Conservation (phyloP, 2,113 vertebrate genomes). For the Rhinopithecus roxellana region DNA sequence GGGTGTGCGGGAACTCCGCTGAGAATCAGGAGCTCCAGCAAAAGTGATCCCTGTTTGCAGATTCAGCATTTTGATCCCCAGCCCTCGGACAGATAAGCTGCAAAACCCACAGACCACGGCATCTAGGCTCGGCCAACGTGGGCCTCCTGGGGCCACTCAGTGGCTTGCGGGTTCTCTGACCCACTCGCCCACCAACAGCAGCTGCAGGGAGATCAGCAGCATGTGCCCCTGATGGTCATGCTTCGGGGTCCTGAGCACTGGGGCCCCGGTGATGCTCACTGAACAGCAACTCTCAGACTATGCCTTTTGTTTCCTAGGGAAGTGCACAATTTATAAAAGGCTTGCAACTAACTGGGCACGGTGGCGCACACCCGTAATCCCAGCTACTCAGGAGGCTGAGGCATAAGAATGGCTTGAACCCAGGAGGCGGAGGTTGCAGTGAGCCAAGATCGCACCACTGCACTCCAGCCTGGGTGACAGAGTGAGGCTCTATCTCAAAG, state of each 20-base stretch:
- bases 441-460: no score
- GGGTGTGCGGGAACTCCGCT: neutral
- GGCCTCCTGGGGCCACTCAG: neutral
- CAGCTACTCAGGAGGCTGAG: no score
- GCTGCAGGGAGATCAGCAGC: constrained; percentile 44
- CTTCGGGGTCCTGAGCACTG: constrained; percentile 27
- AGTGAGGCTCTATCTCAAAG: no score
- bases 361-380: no score
- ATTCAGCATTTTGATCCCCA: constrained; percentile 63
- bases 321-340: neutral
- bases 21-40: constrained; percentile 58
- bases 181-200: neutral
- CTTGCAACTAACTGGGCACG: neutral
- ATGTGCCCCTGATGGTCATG: constrained; percentile 9
- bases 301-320: neutral
- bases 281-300: constrained; percentile 12
- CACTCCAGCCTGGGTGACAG: no score
- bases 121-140: neutral
- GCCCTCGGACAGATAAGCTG: constrained; percentile 60
- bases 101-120: constrained; percentile 44
- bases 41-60: constrained; percentile 67
- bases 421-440: no score
- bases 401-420: no score
- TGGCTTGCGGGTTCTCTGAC: constrained; percentile 43
- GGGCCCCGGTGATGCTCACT: neutral